Evolutionary conservation across 1,140 invertebrate species (phyloP), one percentile per base, ranked within the genome.

Genomic region (Dryas iulia): DNA sequence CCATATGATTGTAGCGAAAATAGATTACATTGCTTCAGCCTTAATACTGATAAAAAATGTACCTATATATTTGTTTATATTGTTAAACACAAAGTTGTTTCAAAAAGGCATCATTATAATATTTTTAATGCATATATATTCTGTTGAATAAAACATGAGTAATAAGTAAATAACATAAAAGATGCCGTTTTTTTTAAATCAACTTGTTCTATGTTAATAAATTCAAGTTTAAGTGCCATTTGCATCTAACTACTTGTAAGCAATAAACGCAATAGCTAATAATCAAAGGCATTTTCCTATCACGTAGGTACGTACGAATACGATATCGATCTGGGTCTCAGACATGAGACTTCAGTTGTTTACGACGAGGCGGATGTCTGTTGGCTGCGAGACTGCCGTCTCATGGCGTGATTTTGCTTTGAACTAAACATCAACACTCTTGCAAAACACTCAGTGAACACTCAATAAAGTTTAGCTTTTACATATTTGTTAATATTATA

Each of bases 361-460:
- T 63, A 63, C 61, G 52, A 63, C 12, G 28, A 56, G 61, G 52
- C 61, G 35, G 31, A 67, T 67, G 59, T 67, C 58, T 61, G 66
- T 67, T 59, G 52, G 52, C 47, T 7, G 53, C 23, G 21, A 26
- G 47, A 53, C 24, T 53, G 61, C 39, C 25, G 35, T 53, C 57
- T 57, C 39, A 61, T 67, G 47, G 60, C 21, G 59, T 14, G 24
- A 35, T 30, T 11, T 60, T 5, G 30, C 66, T 67, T 67, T 61
- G 58, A 67, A 60, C 47, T 67, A 59, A 25, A 59, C n/a, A 56
- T 60, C 39, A 53, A 67, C 39, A 67, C 60, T 62, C 59, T 62
- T 31, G 26, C 26, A 33, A 59, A 59, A 26, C 39, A 30, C 57
- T 59, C 31, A 59, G 25, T 67, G 58, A 60, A 67, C 28, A 60